Conservation (phyloP, 2,797 vertebrate species). For the Erethizon dorsatum region DNA sequence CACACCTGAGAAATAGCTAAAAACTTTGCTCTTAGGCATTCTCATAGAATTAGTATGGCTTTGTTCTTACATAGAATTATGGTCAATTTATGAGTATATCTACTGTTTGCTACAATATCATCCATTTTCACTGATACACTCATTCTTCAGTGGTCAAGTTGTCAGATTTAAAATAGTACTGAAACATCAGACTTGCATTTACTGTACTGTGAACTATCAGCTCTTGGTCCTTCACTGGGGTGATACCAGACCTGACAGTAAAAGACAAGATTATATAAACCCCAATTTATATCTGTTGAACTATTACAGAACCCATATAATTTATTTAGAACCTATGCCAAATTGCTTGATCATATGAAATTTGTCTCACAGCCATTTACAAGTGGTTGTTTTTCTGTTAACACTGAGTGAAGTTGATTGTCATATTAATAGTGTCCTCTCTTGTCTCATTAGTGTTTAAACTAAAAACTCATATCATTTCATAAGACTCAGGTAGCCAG, state of each 20-base stretch:
- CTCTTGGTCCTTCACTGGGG: background rate
- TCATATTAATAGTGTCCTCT: background rate
- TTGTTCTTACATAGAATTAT: background rate
- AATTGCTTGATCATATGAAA: background rate
- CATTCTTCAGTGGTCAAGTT: background rate
- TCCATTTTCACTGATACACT: background rate
- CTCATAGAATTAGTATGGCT: background rate
- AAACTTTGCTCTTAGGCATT: background rate
- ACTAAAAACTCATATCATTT: background rate
- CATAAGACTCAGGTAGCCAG: background rate
- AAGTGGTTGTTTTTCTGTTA: background rate
- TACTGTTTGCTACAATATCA: background rate
- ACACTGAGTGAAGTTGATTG: background rate
- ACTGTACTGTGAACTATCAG: background rate
- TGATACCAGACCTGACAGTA: background rate
- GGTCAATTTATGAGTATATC: background rate
- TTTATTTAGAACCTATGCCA: background rate
- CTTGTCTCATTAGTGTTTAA: background rate
- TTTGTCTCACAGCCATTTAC: background rate
- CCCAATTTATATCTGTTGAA: background rate
- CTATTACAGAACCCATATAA: background rate
- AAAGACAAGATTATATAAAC: background rate
- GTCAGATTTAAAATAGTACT: background rate
- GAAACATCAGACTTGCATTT: background rate
- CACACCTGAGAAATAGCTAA: background rate